Evolutionary conservation across 1,140 invertebrate genomes (phyloP).

Genomic region (Scaptomyza graminum): DNA sequence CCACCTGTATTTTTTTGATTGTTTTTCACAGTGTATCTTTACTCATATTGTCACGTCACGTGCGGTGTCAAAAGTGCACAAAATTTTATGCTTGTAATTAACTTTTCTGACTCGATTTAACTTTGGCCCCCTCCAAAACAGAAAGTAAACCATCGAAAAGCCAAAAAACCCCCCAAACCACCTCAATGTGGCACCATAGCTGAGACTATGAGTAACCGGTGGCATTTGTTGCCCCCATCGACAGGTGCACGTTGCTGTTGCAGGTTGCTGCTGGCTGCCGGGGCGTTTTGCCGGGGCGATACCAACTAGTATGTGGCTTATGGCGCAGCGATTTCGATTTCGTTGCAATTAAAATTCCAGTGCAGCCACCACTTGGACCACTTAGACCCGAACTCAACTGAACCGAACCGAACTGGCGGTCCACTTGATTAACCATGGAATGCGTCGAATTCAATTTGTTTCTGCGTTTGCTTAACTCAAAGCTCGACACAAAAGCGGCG

Average conservation of each 20-base stretch:
- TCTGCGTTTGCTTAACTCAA: constrained; percentile 53
- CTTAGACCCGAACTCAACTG: not conserved
- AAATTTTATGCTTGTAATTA: constrained; percentile 69
- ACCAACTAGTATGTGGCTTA: constrained; percentile 41
- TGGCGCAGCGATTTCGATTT: constrained; percentile 58
- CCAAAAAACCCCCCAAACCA: not conserved
- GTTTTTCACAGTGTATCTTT: not conserved
- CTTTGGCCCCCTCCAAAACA: constrained; percentile 44
- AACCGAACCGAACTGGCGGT: constrained; percentile 18
- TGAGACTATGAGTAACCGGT: constrained; percentile 12
- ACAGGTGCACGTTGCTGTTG: constrained; percentile 33
- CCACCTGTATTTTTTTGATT: not conserved
- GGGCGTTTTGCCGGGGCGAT: constrained; percentile 14
- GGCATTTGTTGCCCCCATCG: constrained; percentile 47
- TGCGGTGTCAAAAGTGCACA: constrained; percentile 75
- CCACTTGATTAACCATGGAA: constrained; percentile 57
- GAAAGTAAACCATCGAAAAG: constrained; percentile 38
- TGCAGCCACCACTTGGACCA: constrained; percentile 29
- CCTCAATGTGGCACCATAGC: not conserved
- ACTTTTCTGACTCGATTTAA: constrained; percentile 76
- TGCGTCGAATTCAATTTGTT: constrained; percentile 72
- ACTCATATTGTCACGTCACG: constrained; percentile 71
- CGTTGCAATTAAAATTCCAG: constrained; percentile 77
- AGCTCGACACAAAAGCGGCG: not conserved
- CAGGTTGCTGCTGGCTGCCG: constrained; percentile 1